phyloP scores from a whole-genome alignment of 2,888 invertebrate genomes.

The Hylaea fasciaria region DNA sequence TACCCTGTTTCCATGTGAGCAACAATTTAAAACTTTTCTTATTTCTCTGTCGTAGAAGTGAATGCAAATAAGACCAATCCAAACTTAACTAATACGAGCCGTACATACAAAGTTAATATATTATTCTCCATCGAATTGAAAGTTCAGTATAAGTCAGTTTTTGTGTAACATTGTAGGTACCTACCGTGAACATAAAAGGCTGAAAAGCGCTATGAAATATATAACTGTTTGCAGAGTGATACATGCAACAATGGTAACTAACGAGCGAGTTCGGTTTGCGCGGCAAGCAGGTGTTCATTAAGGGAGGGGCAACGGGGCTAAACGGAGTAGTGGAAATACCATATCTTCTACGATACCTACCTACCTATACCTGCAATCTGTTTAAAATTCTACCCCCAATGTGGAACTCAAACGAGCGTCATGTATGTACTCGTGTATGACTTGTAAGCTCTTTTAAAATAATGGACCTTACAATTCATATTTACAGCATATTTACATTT shows the following conservation, averaged over 20 bases:
- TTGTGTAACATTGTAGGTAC: constrained; percentile 15
- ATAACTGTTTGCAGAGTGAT: constrained; percentile 34
- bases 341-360: too few relatives aligned
- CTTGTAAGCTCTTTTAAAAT: too few relatives aligned
- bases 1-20: too few relatives aligned
- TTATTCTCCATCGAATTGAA: neutral
- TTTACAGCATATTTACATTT: neutral
- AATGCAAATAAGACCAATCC: too few relatives aligned
- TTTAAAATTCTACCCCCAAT: too few relatives aligned
- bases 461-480: neutral
- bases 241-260: constrained; percentile 49
- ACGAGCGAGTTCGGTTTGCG: constrained; percentile 39
- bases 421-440: too few relatives aligned
- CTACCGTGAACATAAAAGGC: constrained; percentile 31
- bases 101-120: too few relatives aligned
- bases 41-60: too few relatives aligned
- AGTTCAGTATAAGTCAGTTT: constrained; percentile 4
- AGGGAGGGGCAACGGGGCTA: neutral
- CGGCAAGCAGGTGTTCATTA: constrained; percentile 11
- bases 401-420: too few relatives aligned
- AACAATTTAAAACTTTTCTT: too few relatives aligned
- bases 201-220: constrained; percentile 48
- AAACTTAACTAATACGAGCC: too few relatives aligned
- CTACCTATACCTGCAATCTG: too few relatives aligned
- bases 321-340: neutral